Conservation (phyloP, 2,797 vertebrate genomes). For the Oreortyx pictus region DNA sequence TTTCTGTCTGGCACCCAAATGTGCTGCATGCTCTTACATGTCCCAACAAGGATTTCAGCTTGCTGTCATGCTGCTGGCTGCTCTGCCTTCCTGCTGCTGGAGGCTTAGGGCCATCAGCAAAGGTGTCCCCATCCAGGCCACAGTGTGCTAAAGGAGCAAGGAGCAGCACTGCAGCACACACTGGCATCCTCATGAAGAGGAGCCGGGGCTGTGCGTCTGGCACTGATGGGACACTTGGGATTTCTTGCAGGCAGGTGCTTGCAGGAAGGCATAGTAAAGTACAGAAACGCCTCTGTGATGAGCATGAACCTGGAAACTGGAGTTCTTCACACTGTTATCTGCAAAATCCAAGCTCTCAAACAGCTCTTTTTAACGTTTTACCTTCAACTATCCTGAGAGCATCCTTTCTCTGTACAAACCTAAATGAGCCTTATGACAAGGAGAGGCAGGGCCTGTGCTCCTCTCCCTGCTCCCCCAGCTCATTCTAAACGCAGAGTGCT, state of each 20-base stretch:
- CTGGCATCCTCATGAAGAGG: background rate
- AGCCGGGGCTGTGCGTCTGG: background rate
- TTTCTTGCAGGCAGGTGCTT: constrained; percentile 15
- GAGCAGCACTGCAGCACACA: background rate
- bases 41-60: background rate
- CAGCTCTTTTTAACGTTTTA: constrained; percentile 32
- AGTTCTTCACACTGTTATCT: background rate
- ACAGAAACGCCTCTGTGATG: background rate
- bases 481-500: background rate
- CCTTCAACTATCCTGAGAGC: background rate
- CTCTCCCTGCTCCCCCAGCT: background rate
- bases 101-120: background rate
- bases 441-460: background rate
- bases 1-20: background rate
- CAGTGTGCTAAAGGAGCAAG: background rate
- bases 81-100: background rate
- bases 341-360: background rate
- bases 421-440: background rate
- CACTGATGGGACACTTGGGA: background rate
- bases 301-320: constrained; percentile 22
- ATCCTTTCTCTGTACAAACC: background rate
- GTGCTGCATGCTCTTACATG: fast-evolving
- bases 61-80: background rate
- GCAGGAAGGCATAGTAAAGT: background rate
- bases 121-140: background rate